phyloP scores from a whole-genome alignment of 2,888 invertebrate genomes.

The Leptopterna dolabrata region DNA sequence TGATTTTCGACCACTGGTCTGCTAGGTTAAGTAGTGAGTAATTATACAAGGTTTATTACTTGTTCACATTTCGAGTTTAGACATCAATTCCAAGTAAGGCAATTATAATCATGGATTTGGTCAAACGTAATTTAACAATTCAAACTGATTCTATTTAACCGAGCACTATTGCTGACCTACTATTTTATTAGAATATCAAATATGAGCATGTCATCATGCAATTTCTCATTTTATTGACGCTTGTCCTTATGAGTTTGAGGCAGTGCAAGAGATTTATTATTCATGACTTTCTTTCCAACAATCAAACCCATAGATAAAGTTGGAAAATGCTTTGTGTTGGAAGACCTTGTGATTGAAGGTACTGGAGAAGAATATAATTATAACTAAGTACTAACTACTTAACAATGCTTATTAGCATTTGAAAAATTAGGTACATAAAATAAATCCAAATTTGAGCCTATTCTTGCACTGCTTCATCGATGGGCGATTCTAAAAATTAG shows the following conservation, averaged over 20 bases:
- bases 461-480: constrained; percentile 14
- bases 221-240: constrained; percentile 5
- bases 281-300: background rate
- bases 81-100: constrained; percentile 50
- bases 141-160: background rate
- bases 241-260: background rate
- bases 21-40: background rate
- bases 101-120: constrained; percentile 37
- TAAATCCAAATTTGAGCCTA: background rate
- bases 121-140: constrained; percentile 33
- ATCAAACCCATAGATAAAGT: background rate
- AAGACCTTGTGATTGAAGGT: background rate
- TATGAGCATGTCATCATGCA: constrained; percentile 35
- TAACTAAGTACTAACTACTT: too few species aligned
- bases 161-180: constrained; percentile 29
- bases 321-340: background rate
- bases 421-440: too few species aligned
- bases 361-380: too few species aligned
- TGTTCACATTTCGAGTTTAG: constrained; percentile 33
- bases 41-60: background rate
- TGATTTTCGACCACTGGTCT: background rate
- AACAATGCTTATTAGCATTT: too few species aligned
- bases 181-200: constrained; percentile 44
- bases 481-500: background rate
- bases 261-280: constrained; percentile 13